These are phyloP conservation scores for Microchirus variegatus DNA, from an alignment of 2,797 vertebrate genomes.

Conservation along the genomic window DNA sequence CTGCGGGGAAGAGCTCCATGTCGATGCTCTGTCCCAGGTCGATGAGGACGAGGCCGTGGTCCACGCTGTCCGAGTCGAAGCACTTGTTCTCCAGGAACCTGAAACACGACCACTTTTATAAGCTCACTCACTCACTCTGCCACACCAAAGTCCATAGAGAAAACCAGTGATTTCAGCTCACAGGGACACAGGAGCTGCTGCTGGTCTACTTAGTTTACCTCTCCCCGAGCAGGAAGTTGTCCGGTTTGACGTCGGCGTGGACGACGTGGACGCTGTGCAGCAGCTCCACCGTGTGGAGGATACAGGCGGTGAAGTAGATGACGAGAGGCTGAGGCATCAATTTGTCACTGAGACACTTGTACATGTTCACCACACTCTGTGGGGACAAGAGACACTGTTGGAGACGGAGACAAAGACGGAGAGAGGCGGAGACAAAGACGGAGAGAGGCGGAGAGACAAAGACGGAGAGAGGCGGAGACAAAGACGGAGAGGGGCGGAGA, in stretches of 20 bases:
- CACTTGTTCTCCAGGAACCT: constrained; percentile 88
- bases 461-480: neutral
- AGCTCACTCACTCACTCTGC: too few species aligned
- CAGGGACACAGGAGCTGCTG: too few species aligned
- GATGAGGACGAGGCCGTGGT: constrained; percentile 89
- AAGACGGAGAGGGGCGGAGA: neutral
- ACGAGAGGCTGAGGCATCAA: constrained; percentile 91
- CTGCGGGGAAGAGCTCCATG: constrained; percentile 89
- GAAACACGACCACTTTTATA: neutral
- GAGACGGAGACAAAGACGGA: neutral
- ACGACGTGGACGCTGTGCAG: constrained; percentile 85
- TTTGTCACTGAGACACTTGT: constrained; percentile 85
- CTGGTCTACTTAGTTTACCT: constrained; percentile 66
- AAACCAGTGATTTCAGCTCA: too few species aligned
- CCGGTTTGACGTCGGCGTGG: constrained; percentile 96
- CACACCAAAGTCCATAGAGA: too few species aligned
- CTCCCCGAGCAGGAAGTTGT: constrained; percentile 93
- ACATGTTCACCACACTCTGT: constrained; percentile 91
- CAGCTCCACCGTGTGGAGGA: constrained; percentile 90
- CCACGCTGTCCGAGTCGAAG: constrained; percentile 77
- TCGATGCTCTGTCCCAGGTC: constrained; percentile 96
- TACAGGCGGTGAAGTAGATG: constrained; percentile 87
- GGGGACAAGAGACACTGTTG: neutral
- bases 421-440: neutral
- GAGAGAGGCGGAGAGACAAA: neutral